Evolutionary conservation across 1,140 invertebrate species (phyloP), one percentile per base, ranked within the genome.

Genomic region (Zaprionus vittiger): DNA sequence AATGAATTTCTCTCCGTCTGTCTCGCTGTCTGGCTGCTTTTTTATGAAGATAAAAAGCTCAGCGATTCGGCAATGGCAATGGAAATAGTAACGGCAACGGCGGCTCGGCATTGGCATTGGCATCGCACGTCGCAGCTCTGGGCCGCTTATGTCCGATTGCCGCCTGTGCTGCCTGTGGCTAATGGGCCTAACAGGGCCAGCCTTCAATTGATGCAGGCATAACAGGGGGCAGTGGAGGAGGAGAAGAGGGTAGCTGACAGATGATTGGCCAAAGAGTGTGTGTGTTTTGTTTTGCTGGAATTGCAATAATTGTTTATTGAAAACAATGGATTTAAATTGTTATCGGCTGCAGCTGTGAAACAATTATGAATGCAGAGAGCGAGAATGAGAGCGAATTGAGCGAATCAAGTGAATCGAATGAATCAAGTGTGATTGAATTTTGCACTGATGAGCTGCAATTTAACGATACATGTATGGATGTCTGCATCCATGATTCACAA

Each of bases 41-140:
- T 87, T 90, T 90, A 89, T 90, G 78, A 89, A 89, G 84, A 87
- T 89, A 87, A 89, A 89, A 87, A 84, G 85, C 85, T 89, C 84
- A 89, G 74, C 80, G 69, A 37, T 64, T 80, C 66, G 54, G 56
- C 60, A 77, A 62, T 26, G 28, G 60, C 60, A 75, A 63, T 55
- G 47, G 61, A 56, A 73, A 20, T 20, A 20, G 20, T 20, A 20
- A 59, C 41, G 38, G 68, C 61, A 76, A 34, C 31, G 9, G 31
- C 31, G 11, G 31, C 9, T 72, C 63, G 37, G 60, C 61, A 77
- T 57, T 77, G 68, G 76, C 38, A 41, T 41, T n/a, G 14, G 38
- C 38, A 41, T 83, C 80, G 9, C 80, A 75, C 56, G 64, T 57
- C 49, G 56, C 55, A 73, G 65, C 72, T 68, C 70, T 72, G 70